These are phyloP conservation scores for Mugil cephalus DNA, from an alignment of 2,113 vertebrate genomes.

Conservation along the genomic window DNA sequence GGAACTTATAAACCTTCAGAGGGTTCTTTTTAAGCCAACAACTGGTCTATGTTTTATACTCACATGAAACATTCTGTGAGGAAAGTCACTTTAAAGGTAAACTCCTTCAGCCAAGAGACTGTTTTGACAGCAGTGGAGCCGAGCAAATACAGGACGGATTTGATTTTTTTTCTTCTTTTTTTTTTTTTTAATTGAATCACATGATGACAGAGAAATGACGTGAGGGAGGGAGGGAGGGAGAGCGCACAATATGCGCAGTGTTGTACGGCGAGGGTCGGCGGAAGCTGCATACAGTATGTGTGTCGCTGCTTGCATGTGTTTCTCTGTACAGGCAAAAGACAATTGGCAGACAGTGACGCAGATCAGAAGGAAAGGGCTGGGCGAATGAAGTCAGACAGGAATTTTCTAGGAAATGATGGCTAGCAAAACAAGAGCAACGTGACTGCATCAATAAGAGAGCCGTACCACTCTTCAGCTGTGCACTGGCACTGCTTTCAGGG, in stretches of 20 bases:
- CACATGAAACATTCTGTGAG: slow-evolving; percentile 14
- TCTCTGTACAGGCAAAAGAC: slow-evolving; percentile 40
- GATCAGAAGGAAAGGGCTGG: slow-evolving; percentile 36
- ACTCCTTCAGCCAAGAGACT: slow-evolving; percentile 26
- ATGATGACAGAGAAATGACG: slow-evolving; percentile 33
- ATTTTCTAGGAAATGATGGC: slow-evolving; percentile 55
- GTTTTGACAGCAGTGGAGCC: slow-evolving; percentile 58
- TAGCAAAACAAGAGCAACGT: slow-evolving; percentile 55
- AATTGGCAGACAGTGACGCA: slow-evolving; percentile 56
- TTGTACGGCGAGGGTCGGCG: slow-evolving; percentile 41
- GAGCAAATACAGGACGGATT: slow-evolving; percentile 20
- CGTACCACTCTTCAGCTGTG: background rate
- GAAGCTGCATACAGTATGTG: slow-evolving; percentile 21
- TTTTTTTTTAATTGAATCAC: slow-evolving; percentile 44
- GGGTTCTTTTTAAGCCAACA: slow-evolving; percentile 11
- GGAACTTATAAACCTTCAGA: slow-evolving; percentile 19
- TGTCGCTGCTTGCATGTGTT: slow-evolving; percentile 42
- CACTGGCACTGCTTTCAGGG: background rate
- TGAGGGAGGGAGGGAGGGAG: background rate
- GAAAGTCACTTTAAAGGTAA: slow-evolving; percentile 20
- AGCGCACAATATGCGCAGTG: slow-evolving; percentile 47
- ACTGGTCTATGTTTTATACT: slow-evolving; percentile 13
- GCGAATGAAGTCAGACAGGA: slow-evolving; percentile 52
- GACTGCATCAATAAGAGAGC: slow-evolving; percentile 34
- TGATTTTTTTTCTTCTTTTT: slow-evolving; percentile 29